phyloP scores from a whole-genome alignment of 2,113 vertebrate genomes.

The Melanerpes formicivorus region DNA sequence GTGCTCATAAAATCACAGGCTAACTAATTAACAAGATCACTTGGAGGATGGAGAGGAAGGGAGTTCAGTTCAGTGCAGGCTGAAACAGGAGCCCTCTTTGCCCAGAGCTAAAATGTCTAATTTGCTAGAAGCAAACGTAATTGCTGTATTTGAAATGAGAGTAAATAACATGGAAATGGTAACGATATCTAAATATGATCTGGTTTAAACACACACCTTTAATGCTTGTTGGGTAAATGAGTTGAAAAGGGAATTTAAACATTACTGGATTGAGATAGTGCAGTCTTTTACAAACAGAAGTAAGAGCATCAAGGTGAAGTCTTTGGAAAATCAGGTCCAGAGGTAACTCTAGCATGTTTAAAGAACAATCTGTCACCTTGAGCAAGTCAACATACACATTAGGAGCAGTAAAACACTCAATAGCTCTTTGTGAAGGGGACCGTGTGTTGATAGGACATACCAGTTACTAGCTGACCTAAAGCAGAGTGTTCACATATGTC shows the following conservation, averaged over 20 bases:
- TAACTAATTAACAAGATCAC: slow-evolving; percentile 46
- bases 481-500: slow-evolving; percentile 9
- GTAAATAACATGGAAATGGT: slow-evolving; percentile 9
- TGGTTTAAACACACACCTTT: background rate
- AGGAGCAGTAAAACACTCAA: slow-evolving; percentile 54
- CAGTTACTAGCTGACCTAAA: slow-evolving; percentile 49
- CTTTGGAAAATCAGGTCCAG: background rate
- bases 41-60: background rate
- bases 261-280: background rate
- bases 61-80: background rate
- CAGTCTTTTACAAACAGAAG: background rate
- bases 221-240: background rate
- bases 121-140: slow-evolving; percentile 16
- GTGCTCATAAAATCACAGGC: slow-evolving; percentile 28
- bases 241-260: slow-evolving; percentile 8
- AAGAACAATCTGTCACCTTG: slow-evolving; percentile 48
- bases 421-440: slow-evolving; percentile 63
- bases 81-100: background rate
- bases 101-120: background rate
- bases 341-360: background rate
- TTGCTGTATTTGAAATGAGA: background rate
- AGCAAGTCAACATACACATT: slow-evolving; percentile 13
- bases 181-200: background rate
- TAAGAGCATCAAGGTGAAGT: background rate
- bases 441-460: slow-evolving; percentile 50